Conservation (phyloP, 2,113 vertebrate species). For the Poecilia latipinna region DNA sequence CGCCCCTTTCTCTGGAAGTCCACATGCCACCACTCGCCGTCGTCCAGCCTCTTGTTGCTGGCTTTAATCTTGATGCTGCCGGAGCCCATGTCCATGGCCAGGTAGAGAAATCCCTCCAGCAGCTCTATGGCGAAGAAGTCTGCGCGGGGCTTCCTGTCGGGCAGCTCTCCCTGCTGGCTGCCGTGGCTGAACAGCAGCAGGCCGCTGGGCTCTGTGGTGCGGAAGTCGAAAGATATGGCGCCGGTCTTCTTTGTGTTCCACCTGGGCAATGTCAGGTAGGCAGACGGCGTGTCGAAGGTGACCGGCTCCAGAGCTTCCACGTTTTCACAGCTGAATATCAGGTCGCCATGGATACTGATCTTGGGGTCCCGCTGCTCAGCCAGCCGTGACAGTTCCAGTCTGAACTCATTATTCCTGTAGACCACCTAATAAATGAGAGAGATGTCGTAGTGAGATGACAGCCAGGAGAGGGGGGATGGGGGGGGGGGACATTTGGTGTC, state of each 20-base stretch:
- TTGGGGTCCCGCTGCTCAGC: constrained; percentile 89
- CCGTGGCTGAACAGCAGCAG: constrained; percentile 91
- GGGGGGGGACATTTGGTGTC: constrained; percentile 3
- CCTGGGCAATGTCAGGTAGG: constrained; percentile 86
- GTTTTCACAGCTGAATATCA: constrained; percentile 90
- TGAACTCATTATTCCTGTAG: constrained; percentile 97
- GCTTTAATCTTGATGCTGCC: constrained; percentile 90
- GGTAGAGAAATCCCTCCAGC: constrained; percentile 89
- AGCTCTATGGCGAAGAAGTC: constrained; percentile 93
- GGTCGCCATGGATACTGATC: constrained; percentile 90
- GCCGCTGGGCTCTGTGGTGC: constrained; percentile 89
- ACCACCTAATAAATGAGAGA: constrained; percentile 82
- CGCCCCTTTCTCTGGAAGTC: constrained; percentile 93
- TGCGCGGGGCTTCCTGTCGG: constrained; percentile 79
- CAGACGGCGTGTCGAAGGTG: constrained; percentile 86
- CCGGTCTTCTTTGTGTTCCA: constrained; percentile 89
- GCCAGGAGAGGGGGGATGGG: not conserved
- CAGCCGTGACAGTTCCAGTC: constrained; percentile 91
- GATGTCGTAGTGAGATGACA: constrained; percentile 49
- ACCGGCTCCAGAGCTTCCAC: constrained; percentile 90
- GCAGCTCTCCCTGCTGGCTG: constrained; percentile 70
- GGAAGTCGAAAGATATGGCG: constrained; percentile 93
- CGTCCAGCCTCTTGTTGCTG: constrained; percentile 87
- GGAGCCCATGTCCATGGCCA: constrained; percentile 94
- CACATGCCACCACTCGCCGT: constrained; percentile 94